phyloP scores from a whole-genome alignment of 1,140 invertebrate genomes.

The Musca domestica region DNA sequence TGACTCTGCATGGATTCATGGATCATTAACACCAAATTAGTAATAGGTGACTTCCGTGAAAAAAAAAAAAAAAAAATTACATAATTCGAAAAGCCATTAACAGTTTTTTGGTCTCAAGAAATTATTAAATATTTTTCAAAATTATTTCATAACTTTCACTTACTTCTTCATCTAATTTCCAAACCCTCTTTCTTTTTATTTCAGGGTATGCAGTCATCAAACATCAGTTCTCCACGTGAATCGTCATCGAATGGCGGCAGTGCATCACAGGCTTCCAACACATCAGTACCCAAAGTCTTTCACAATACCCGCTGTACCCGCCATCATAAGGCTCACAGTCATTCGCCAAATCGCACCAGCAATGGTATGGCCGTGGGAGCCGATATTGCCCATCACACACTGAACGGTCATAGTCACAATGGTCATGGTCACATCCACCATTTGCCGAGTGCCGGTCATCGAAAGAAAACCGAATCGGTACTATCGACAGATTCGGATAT shows the following conservation, averaged over 20 bases:
- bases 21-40: too few species aligned
- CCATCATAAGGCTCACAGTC: constrained; percentile 44
- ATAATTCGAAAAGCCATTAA: too few species aligned
- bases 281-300: constrained; percentile 40
- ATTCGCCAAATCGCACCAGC: constrained; percentile 28
- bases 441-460: constrained; percentile 21
- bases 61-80: too few species aligned
- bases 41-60: too few species aligned
- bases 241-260: constrained; percentile 18
- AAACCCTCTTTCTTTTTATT: background rate
- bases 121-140: too few species aligned
- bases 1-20: too few species aligned
- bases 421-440: constrained; percentile 29
- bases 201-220: background rate
- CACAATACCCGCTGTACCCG: constrained; percentile 50
- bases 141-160: background rate
- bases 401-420: constrained; percentile 38
- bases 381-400: background rate
- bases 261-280: constrained; percentile 24
- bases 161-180: background rate
- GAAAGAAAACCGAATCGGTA: constrained; percentile 70
- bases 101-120: too few species aligned
- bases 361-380: constrained; percentile 22
- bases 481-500: constrained; percentile 81
- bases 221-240: constrained; percentile 19